A percentile compares a stretch with the other conserved stretches of the same genome.
Evolutionary conservation across 2,888 invertebrate genomes (phyloP).

Genomic region (Apoda limacodes): DNA sequence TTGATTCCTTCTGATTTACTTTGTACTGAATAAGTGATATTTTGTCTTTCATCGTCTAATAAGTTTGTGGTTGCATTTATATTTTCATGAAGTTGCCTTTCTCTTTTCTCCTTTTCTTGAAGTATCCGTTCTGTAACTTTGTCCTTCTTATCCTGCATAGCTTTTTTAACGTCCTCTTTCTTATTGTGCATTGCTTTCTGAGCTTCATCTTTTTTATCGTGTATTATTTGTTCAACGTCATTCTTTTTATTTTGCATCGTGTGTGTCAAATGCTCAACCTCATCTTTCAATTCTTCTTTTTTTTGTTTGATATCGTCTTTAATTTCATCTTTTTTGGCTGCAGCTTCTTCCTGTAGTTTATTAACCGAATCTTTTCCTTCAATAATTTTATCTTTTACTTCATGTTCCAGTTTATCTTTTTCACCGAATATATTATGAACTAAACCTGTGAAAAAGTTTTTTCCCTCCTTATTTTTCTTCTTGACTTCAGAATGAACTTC

Average conservation of each 20-base stretch:
- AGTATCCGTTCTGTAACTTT: conserved; percentile 15
- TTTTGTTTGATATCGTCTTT: conserved; percentile 34
- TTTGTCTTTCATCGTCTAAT: too few species aligned
- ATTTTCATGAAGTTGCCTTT: conserved; percentile 27
- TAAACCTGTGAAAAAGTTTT: conserved; percentile 53
- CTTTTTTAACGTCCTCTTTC: conserved; percentile 22
- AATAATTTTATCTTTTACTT: conserved; percentile 43
- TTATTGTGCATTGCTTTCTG: conserved; percentile 16
- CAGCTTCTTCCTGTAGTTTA: conserved; percentile 37
- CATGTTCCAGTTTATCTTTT: conserved; percentile 57
- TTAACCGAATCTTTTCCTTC: conserved; percentile 50
- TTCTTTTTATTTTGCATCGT: conserved; percentile 15
- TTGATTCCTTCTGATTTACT: too few species aligned
- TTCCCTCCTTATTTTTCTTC: conserved; percentile 57
- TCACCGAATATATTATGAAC: conserved; percentile 58
- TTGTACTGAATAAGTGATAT: too few species aligned
- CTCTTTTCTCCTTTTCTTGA: conserved; percentile 19
- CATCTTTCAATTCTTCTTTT: conserved; percentile 33
- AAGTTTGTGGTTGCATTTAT: too few species aligned
- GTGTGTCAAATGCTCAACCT: conserved; percentile 24
- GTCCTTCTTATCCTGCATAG: conserved; percentile 26
- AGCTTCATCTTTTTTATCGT: conserved; percentile 18
- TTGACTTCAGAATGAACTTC: conserved; percentile 46
- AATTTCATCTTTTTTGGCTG: conserved; percentile 41
- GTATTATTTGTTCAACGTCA: conserved; percentile 20